phyloP scores from a whole-genome alignment of 2,888 invertebrate species.

The Stramonita haemastoma region DNA sequence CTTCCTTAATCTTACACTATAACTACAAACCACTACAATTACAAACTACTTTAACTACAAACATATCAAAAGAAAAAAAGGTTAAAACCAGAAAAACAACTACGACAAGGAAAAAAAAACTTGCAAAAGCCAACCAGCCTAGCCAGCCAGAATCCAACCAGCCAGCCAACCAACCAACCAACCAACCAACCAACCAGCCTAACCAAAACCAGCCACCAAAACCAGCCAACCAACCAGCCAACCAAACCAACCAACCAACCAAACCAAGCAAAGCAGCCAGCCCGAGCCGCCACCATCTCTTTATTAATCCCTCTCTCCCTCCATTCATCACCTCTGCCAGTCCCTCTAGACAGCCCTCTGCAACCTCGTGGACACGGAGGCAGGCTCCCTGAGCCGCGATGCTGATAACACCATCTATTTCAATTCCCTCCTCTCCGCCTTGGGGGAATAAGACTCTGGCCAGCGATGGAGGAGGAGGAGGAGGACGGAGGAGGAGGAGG shows the following conservation, averaged over 20 bases:
- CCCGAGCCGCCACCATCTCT: neutral
- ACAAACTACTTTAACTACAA: too few species aligned
- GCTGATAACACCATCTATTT: conserved; percentile 41
- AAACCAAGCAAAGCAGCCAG: too few species aligned
- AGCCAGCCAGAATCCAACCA: neutral
- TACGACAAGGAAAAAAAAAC: neutral
- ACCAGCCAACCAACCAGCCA: neutral
- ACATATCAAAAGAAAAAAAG: too few species aligned
- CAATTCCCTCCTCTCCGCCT: conserved; percentile 33
- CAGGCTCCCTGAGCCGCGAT: conserved; percentile 12
- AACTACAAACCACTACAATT: too few species aligned
- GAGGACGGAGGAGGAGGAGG: neutral
- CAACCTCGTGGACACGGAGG: neutral
- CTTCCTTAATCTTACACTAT: too few species aligned
- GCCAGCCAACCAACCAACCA: neutral
- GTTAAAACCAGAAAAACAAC: neutral
- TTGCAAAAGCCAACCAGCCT: neutral
- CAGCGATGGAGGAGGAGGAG: neutral
- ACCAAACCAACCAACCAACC: neutral
- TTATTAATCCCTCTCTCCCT: neutral
- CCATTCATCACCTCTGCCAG: neutral
- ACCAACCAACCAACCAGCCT: neutral
- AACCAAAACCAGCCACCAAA: too few species aligned
- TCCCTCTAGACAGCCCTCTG: conserved; percentile 10
- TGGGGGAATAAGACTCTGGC: neutral